Percentiles rank a stretch among this genome's conserved stretches.
Evolutionary conservation across 2,888 invertebrate species (phyloP).

Genomic region (Plemyria rubiginata): DNA sequence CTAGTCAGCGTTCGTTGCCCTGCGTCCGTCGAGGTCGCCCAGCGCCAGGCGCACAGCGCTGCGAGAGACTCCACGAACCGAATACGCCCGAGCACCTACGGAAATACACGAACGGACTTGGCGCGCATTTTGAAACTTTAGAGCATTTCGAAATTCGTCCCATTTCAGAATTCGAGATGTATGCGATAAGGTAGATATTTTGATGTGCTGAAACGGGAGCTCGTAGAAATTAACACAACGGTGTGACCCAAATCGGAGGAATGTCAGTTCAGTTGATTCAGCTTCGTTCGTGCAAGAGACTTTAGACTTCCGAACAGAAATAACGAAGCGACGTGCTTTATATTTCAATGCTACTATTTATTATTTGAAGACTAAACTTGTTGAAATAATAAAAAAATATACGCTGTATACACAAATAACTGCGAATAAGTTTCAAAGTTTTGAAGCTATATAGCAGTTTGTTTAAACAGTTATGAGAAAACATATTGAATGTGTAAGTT

Average conservation of each 20-base stretch:
- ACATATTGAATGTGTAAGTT: too few relatives aligned
- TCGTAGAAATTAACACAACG: conserved; percentile 5
- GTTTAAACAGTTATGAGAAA: too few relatives aligned
- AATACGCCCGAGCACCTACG: conserved; percentile 45
- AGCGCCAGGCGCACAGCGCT: conserved; percentile 44
- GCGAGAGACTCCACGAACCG: conserved; percentile 45
- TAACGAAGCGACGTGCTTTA: not conserved
- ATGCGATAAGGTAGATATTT: conserved; percentile 25
- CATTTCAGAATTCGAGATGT: conserved; percentile 34
- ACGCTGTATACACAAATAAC: too few relatives aligned
- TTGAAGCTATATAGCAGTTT: too few relatives aligned
- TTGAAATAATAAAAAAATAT: too few relatives aligned
- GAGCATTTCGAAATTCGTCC: conserved; percentile 26
- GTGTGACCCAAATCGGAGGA: conserved; percentile 16
- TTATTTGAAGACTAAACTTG: not conserved
- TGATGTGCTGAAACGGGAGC: conserved; percentile 10
- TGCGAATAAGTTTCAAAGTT: too few relatives aligned
- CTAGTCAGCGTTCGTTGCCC: conserved; percentile 84
- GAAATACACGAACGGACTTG: conserved; percentile 39
- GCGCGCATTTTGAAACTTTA: conserved; percentile 55
- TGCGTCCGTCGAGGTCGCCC: conserved; percentile 75
- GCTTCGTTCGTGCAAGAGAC: not conserved
- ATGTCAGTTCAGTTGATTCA: conserved; percentile 1
- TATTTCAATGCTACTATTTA: not conserved
- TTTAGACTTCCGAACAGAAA: conserved; percentile 2